A percentile compares a stretch with the other conserved stretches of the same genome.
Conservation (phyloP, 2,888 invertebrate species). For the Leptinotarsa rubiginosa region DNA sequence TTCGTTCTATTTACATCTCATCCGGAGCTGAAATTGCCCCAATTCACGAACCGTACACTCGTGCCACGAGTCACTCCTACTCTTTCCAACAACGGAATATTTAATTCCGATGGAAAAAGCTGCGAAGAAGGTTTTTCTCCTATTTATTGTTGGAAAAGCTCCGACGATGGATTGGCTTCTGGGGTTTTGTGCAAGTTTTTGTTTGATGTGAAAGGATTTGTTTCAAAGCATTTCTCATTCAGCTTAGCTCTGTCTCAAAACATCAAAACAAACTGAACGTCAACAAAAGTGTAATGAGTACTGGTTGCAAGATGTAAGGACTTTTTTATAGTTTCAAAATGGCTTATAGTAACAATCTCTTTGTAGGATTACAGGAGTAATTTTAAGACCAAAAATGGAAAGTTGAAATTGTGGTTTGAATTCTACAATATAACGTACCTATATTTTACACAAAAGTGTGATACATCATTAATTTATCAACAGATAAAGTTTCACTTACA, state of each 20-base stretch:
- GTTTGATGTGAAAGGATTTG: constrained; percentile 24
- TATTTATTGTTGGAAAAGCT: constrained; percentile 38
- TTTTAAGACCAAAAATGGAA: too few species aligned
- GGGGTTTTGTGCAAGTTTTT: constrained; percentile 24
- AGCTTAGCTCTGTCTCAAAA: constrained; percentile 1
- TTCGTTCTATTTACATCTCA: too few species aligned
- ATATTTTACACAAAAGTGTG: too few species aligned
- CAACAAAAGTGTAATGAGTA: constrained; percentile 3
- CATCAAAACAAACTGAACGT: constrained; percentile 5
- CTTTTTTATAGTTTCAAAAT: background rate
- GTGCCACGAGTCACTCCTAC: constrained; percentile 1
- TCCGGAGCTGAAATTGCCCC: too few species aligned
- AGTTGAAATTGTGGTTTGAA: too few species aligned
- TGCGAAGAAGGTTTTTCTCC: constrained; percentile 29
- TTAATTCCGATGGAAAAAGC: constrained; percentile 25
- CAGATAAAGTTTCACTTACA: too few species aligned
- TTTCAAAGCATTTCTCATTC: constrained; percentile 20
- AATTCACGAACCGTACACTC: background rate
- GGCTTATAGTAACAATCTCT: background rate
- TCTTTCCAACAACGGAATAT: constrained; percentile 23
- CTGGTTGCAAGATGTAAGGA: background rate
- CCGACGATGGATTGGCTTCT: constrained; percentile 39
- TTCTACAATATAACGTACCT: too few species aligned
- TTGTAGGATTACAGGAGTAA: too few species aligned
- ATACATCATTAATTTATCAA: too few species aligned